These are phyloP conservation scores for Lymantria dispar DNA, from an alignment of 2,888 invertebrate genomes.

Conservation along the genomic window DNA sequence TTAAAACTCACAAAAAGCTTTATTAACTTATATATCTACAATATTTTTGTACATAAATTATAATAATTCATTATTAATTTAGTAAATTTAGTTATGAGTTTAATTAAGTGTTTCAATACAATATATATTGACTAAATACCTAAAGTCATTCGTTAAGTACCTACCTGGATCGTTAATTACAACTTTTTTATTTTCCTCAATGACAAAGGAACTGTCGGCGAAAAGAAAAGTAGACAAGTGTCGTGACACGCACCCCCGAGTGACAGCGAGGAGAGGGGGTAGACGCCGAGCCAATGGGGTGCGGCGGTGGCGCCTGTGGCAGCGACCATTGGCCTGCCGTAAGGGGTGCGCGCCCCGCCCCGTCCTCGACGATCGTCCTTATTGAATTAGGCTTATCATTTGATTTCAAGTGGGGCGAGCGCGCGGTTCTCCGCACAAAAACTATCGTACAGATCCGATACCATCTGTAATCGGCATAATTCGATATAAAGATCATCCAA, in stretches of 20 bases:
- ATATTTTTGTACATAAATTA: too few relatives aligned
- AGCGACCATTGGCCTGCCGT: slow-evolving; percentile 61
- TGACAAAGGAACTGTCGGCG: slow-evolving; percentile 82
- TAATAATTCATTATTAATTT: too few relatives aligned
- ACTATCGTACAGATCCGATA: slow-evolving; percentile 72
- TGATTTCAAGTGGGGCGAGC: slow-evolving; percentile 81
- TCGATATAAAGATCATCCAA: slow-evolving; percentile 77
- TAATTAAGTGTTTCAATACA: slow-evolving; percentile 7
- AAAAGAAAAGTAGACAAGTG: slow-evolving; percentile 83
- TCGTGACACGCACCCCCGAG: slow-evolving; percentile 78
- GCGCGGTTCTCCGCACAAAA: slow-evolving; percentile 76
- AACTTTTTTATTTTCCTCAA: slow-evolving; percentile 82
- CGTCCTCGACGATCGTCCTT: slow-evolving; percentile 83
- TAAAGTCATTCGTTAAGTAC: slow-evolving; percentile 73
- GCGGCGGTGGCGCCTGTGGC: slow-evolving; percentile 47
- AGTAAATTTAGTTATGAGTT: neutral
- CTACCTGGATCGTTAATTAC: slow-evolving; percentile 82
- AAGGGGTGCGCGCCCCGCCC: slow-evolving; percentile 75
- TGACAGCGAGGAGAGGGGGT: slow-evolving; percentile 51
- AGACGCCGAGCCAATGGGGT: slow-evolving; percentile 51
- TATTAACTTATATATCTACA: too few relatives aligned
- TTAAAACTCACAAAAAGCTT: too few relatives aligned
- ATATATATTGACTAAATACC: slow-evolving; percentile 46
- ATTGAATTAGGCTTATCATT: slow-evolving; percentile 92
- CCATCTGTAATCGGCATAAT: slow-evolving; percentile 80